Conservation (phyloP, 2,113 vertebrate species). For the Syngnathus floridae region DNA sequence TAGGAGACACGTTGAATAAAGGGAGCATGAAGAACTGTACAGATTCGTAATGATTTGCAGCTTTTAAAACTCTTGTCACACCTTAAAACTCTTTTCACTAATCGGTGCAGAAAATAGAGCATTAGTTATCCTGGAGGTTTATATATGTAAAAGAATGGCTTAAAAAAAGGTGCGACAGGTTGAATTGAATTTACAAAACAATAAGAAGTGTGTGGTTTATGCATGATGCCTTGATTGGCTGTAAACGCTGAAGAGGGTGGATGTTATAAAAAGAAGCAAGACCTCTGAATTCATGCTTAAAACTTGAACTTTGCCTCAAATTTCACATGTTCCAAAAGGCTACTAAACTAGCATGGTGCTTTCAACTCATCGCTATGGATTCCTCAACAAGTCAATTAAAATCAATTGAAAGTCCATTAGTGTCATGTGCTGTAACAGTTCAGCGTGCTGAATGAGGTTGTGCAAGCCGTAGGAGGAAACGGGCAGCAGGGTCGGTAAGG, state of each 20-base stretch:
- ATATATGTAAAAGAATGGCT: neutral
- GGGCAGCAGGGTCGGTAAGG: neutral
- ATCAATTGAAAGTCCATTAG: slow-evolving; percentile 17
- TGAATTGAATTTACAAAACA: neutral
- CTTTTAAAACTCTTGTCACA: slow-evolving; percentile 7
- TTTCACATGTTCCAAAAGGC: neutral
- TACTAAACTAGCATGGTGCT: slow-evolving; percentile 1
- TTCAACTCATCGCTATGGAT: slow-evolving; percentile 9
- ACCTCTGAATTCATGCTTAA: neutral
- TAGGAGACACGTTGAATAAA: neutral
- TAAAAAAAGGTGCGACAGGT: neutral
- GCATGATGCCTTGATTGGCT: neutral
- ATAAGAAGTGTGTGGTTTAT: neutral
- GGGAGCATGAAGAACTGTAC: neutral
- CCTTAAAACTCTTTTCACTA: neutral
- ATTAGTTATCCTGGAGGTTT: neutral
- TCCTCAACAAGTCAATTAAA: slow-evolving; percentile 20
- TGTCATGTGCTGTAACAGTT: slow-evolving; percentile 12
- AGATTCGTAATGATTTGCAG: slow-evolving; percentile 11
- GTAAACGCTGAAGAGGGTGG: neutral
- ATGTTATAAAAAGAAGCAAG: neutral
- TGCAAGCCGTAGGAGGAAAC: slow-evolving; percentile 11
- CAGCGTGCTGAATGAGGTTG: neutral
- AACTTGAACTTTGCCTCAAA: slow-evolving; percentile 1
- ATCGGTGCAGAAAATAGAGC: slow-evolving; percentile 5